Percentiles rank a stretch among this genome's conserved stretches.
Conservation (phyloP, 2,113 vertebrate genomes). For the Rissa tridactyla region DNA sequence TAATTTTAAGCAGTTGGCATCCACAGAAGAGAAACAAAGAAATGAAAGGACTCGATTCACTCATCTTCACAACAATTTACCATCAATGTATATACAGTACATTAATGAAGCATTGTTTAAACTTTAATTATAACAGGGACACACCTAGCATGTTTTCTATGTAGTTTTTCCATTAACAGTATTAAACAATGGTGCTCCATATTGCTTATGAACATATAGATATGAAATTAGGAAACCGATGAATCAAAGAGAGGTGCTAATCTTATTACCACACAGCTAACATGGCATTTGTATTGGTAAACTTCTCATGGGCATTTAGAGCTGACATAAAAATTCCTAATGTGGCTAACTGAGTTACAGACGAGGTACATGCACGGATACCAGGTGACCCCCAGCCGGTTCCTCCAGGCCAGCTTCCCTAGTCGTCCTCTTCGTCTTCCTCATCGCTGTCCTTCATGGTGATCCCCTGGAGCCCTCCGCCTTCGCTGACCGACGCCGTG, state of each 20-base stretch:
- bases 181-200: slow-evolving; percentile 97
- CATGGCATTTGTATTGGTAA: slow-evolving; percentile 90
- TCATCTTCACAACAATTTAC: slow-evolving; percentile 88
- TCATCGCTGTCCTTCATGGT: slow-evolving; percentile 99
- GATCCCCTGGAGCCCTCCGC: slow-evolving; percentile 94
- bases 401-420: slow-evolving; percentile 70
- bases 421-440: slow-evolving; percentile 91
- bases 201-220: slow-evolving; percentile 99
- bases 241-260: slow-evolving; percentile 89
- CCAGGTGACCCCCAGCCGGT: slow-evolving; percentile 82
- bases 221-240: slow-evolving; percentile 89
- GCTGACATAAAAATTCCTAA: slow-evolving; percentile 94
- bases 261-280: slow-evolving; percentile 94
- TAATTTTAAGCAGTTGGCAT: slow-evolving; percentile 91
- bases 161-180: slow-evolving; percentile 89
- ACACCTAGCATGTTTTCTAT: slow-evolving; percentile 85
- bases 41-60: slow-evolving; percentile 84
- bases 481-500: slow-evolving; percentile 92
- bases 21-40: slow-evolving; percentile 88
- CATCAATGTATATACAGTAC: slow-evolving; percentile 90
- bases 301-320: slow-evolving; percentile 93
- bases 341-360: slow-evolving; percentile 91
- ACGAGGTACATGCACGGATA: slow-evolving; percentile 98
- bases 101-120: slow-evolving; percentile 93
- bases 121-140: slow-evolving; percentile 91